Percentiles rank a stretch among this genome's conserved stretches.
Conservation (phyloP, 1,140 invertebrate species). For the Nasonia vitripennis region DNA sequence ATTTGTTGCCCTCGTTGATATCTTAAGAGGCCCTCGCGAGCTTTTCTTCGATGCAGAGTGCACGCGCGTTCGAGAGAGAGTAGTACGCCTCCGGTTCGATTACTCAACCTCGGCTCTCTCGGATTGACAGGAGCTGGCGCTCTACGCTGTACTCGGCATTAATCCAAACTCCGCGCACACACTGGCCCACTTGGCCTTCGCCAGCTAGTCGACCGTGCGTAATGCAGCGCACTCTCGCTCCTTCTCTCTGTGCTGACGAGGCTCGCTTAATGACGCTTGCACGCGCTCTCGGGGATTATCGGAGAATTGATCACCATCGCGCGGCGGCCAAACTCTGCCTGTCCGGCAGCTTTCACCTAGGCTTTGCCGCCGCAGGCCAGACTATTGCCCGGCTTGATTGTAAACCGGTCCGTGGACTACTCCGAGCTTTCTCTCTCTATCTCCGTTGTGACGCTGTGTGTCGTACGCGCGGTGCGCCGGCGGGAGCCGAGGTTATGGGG, state of each 20-base stretch:
- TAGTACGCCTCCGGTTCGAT: no score
- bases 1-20: no score
- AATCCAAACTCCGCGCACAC: no score
- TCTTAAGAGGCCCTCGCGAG: no score
- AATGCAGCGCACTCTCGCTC: neutral
- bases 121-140: neutral
- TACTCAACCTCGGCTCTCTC: neutral
- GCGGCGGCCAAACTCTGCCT: neutral
- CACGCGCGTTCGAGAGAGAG: no score
- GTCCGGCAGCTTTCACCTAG: neutral
- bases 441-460: neutral
- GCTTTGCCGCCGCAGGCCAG: neutral
- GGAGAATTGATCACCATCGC: constrained; percentile 11
- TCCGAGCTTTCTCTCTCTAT: no score
- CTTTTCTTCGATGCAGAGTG: no score
- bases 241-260: neutral
- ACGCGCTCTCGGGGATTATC: neutral
- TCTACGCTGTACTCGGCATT: no score
- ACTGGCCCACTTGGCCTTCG: neutral
- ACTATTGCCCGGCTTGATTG: constrained; percentile 12
- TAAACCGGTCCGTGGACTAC: neutral
- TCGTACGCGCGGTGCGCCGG: neutral
- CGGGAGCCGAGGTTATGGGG: neutral
- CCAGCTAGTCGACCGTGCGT: neutral
- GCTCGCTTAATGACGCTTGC: constrained; percentile 1